phyloP scores from a whole-genome alignment of 2,888 invertebrate species.

The Dusona sp. region DNA sequence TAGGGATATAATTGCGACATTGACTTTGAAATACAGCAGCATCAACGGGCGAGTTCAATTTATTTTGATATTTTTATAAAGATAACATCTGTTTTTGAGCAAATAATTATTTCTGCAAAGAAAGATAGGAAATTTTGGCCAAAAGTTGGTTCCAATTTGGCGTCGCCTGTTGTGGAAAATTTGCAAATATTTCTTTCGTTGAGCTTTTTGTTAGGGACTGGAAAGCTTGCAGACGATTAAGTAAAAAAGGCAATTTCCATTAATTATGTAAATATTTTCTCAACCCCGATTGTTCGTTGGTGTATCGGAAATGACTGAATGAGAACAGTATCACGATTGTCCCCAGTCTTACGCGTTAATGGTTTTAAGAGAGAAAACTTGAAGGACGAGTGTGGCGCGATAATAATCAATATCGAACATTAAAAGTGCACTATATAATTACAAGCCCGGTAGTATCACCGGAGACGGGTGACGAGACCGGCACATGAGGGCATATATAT shows the following conservation, averaged over 20 bases:
- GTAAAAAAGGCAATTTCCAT: neutral
- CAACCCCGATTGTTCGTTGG: neutral
- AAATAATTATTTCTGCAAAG: neutral
- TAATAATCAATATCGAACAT: constrained; percentile 73
- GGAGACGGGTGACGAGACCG: constrained; percentile 66
- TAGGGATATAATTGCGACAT: neutral
- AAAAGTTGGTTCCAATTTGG: too few species aligned
- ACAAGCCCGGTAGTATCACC: constrained; percentile 62
- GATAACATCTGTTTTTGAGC: neutral
- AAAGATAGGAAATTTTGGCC: neutral
- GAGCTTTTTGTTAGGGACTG: too few species aligned
- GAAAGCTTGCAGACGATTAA: neutral
- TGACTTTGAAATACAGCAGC: neutral
- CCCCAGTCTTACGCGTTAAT: neutral
- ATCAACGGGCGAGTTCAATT: neutral
- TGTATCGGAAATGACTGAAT: neutral
- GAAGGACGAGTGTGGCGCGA: constrained; percentile 55
- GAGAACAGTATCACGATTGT: neutral
- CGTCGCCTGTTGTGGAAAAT: neutral
- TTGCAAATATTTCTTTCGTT: too few species aligned
- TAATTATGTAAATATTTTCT: neutral
- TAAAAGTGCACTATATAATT: constrained; percentile 72
- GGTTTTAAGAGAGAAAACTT: neutral
- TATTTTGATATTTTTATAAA: neutral
- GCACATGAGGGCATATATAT: constrained; percentile 62